Evolutionary conservation across 2,888 invertebrate genomes (phyloP).

Genomic region (Dromius quadrimaculatus): DNA sequence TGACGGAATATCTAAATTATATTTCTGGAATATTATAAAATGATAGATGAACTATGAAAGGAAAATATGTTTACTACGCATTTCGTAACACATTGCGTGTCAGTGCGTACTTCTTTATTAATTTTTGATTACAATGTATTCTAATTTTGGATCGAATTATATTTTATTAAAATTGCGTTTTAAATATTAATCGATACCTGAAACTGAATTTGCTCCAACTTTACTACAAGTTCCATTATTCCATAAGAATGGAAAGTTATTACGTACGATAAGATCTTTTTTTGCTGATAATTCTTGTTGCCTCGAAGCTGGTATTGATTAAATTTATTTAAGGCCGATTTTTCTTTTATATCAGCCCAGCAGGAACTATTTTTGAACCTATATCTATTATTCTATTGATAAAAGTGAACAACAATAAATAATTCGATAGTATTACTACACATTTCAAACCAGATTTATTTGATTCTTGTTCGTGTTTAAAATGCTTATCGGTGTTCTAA

Average conservation of each 20-base stretch:
- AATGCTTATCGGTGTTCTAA: too few relatives aligned
- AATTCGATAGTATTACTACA: too few relatives aligned
- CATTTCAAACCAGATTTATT: too few relatives aligned
- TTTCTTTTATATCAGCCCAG: too few relatives aligned
- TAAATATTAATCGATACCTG: slow-evolving; percentile 27
- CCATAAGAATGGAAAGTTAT: background rate
- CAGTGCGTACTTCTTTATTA: slow-evolving; percentile 22
- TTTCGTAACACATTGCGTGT: slow-evolving; percentile 19
- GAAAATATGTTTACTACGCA: too few relatives aligned
- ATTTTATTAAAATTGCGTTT: slow-evolving; percentile 32
- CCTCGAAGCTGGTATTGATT: slow-evolving; percentile 9
- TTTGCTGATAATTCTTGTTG: slow-evolving; percentile 6
- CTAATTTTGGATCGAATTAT: slow-evolving; percentile 34
- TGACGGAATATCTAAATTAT: too few relatives aligned
- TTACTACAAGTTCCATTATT: slow-evolving; percentile 9
- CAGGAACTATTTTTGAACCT: too few relatives aligned
- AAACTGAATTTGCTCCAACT: slow-evolving; percentile 10
- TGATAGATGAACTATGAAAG: too few relatives aligned
- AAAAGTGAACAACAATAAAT: too few relatives aligned
- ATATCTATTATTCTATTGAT: too few relatives aligned
- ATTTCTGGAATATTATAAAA: too few relatives aligned
- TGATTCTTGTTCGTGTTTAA: too few relatives aligned
- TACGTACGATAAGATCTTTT: slow-evolving; percentile 16
- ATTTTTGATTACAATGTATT: slow-evolving; percentile 12
- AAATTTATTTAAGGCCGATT: slow-evolving; percentile 6